These are phyloP conservation scores for Hymenopus coronatus DNA, from an alignment of 2,888 invertebrate genomes.

Conservation along the genomic window DNA sequence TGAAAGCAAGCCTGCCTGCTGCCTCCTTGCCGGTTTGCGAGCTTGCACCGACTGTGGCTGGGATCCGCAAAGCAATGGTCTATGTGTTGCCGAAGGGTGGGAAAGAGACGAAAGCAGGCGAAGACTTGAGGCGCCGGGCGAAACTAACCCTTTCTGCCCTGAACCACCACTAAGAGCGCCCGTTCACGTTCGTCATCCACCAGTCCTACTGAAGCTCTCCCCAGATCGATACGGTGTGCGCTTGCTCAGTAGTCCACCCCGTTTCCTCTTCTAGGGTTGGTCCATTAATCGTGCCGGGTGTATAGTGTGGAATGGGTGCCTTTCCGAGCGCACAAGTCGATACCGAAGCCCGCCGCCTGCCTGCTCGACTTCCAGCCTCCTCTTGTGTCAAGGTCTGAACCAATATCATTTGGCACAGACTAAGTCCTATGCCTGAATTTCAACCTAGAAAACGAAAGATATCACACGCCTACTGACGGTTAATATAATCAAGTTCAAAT, in stretches of 20 bases:
- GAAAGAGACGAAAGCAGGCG: background rate
- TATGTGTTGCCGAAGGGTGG: background rate
- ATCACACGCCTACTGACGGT: too few species aligned
- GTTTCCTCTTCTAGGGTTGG: background rate
- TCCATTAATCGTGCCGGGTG: slow-evolving; percentile 9
- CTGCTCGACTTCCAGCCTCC: background rate
- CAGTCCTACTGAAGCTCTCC: background rate
- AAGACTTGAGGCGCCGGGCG: background rate
- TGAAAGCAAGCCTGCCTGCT: background rate
- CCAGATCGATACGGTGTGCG: slow-evolving; percentile 1
- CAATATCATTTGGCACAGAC: background rate
- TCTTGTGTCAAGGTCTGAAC: background rate
- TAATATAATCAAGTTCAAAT: too few species aligned
- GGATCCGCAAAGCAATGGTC: background rate
- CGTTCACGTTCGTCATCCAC: background rate
- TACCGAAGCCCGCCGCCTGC: background rate
- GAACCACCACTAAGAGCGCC: background rate
- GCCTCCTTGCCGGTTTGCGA: background rate
- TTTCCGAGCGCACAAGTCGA: background rate
- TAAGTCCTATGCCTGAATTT: background rate
- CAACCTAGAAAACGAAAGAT: background rate
- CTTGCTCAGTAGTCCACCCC: background rate
- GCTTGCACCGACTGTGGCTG: background rate
- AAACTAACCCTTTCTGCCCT: background rate
- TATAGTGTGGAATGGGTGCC: background rate